Evolutionary conservation across 2,113 vertebrate species (phyloP).

Genomic region (Entomyzon cyanotis): DNA sequence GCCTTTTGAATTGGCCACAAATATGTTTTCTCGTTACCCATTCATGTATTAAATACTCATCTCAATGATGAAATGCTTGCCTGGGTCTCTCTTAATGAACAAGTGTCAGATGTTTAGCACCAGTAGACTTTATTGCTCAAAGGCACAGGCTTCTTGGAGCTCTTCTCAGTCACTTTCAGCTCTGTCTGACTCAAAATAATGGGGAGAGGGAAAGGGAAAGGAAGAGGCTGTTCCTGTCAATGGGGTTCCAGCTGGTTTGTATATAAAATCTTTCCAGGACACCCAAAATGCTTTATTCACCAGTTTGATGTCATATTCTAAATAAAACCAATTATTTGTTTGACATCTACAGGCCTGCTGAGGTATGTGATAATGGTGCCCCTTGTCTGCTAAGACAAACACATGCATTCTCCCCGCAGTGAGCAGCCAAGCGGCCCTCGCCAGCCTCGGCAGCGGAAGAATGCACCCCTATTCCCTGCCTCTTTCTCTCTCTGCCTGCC

Average conservation of each 20-base stretch:
- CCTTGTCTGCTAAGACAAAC: constrained; percentile 56
- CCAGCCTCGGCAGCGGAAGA: not conserved
- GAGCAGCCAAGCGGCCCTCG: not conserved
- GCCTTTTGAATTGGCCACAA: constrained; percentile 46
- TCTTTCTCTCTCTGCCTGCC: not conserved
- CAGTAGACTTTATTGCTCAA: constrained; percentile 21
- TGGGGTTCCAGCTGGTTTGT: constrained; percentile 57
- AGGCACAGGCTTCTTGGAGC: constrained; percentile 3
- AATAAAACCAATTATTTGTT: constrained; percentile 53
- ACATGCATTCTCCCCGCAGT: not conserved
- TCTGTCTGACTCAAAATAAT: constrained; percentile 23
- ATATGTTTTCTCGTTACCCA: constrained; percentile 31
- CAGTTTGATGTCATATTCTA: constrained; percentile 10
- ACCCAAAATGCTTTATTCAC: constrained; percentile 54
- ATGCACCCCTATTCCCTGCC: not conserved
- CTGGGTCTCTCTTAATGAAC: constrained; percentile 1
- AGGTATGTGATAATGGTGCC: constrained; percentile 59
- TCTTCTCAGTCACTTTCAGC: constrained; percentile 16
- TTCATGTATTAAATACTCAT: constrained; percentile 62
- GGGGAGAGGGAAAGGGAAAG: not conserved
- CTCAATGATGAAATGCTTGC: constrained; percentile 16
- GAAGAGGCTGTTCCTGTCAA: constrained; percentile 39
- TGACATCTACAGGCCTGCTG: constrained; percentile 39
- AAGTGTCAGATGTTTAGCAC: constrained; percentile 41
- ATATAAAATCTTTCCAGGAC: constrained; percentile 55